These are phyloP conservation scores for Heliornis fulica DNA, from an alignment of 2,113 vertebrate genomes.

Conservation along the genomic window DNA sequence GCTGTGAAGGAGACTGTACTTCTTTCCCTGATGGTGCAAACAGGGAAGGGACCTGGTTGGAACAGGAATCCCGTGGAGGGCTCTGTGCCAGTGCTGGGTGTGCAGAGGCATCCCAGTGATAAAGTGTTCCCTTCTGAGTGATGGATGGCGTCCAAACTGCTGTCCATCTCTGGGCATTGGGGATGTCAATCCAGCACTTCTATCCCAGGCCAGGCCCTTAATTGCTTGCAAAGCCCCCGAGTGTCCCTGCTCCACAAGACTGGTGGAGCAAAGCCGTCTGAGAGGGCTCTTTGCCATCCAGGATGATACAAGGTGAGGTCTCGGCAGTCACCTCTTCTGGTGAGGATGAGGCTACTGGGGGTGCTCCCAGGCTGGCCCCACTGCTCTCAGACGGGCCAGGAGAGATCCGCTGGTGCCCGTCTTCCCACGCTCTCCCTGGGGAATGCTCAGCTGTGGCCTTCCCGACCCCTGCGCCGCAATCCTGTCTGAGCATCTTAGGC, in stretches of 20 bases:
- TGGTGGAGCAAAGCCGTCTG: background rate
- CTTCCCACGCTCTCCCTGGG: background rate
- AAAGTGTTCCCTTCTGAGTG: background rate
- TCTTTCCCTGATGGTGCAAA: background rate
- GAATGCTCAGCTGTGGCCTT: background rate
- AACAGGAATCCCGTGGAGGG: background rate
- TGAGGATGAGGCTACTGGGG: background rate
- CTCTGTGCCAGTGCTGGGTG: background rate
- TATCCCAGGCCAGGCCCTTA: background rate
- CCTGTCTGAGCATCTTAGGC: background rate
- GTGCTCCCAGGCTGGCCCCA: background rate
- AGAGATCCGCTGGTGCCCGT: fast-evolving
- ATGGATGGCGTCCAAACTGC: background rate
- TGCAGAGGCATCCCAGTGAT: background rate
- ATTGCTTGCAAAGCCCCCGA: background rate
- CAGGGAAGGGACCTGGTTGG: background rate
- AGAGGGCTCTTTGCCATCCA: fast-evolving
- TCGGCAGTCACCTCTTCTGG: background rate
- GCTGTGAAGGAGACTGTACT: background rate
- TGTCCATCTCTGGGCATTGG: background rate
- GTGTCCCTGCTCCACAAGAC: background rate
- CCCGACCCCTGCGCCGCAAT: fast-evolving
- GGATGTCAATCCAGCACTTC: background rate
- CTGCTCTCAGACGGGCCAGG: background rate
- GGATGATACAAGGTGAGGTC: background rate